Evolutionary conservation across 2,888 invertebrate species (phyloP).

Genomic region (Falcaria lacertinaria): DNA sequence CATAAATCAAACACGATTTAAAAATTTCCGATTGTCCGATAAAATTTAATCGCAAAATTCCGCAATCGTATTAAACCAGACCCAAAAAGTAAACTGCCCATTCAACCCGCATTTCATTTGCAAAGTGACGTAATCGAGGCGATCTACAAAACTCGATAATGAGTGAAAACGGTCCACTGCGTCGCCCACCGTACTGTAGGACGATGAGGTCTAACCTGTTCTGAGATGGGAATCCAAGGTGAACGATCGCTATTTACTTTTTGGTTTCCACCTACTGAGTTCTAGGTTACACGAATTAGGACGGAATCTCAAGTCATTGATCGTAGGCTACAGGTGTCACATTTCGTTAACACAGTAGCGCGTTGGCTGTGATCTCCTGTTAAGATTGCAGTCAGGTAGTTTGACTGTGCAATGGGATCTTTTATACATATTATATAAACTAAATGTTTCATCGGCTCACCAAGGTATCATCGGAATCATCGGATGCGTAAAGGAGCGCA

Average conservation of each 20-base stretch:
- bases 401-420: too few relatives aligned
- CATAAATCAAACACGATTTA: too few relatives aligned
- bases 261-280: neutral
- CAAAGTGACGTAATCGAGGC: neutral
- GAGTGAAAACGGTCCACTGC: neutral
- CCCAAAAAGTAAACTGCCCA: neutral
- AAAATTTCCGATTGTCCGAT: too few relatives aligned
- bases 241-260: neutral
- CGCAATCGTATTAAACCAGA: too few relatives aligned
- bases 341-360: too few relatives aligned
- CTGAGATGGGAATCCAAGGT: slow-evolving; percentile 1
- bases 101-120: neutral
- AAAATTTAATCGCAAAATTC: too few relatives aligned
- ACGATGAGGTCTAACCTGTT: neutral
- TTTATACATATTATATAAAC: too few relatives aligned
- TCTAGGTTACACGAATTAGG: slow-evolving; percentile 6
- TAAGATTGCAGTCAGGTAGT: too few relatives aligned
- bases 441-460: too few relatives aligned
- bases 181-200: neutral
- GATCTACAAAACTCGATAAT: slow-evolving; percentile 1
- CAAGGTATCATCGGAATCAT: too few relatives aligned
- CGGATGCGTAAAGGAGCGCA: too few relatives aligned
- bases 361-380: too few relatives aligned
- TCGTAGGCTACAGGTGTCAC: neutral
- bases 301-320: neutral